A percentile compares a stretch with the other conserved stretches of the same genome.
Evolutionary conservation across 2,888 invertebrate genomes (phyloP).

Genomic region (Lacanobia oleracea): DNA sequence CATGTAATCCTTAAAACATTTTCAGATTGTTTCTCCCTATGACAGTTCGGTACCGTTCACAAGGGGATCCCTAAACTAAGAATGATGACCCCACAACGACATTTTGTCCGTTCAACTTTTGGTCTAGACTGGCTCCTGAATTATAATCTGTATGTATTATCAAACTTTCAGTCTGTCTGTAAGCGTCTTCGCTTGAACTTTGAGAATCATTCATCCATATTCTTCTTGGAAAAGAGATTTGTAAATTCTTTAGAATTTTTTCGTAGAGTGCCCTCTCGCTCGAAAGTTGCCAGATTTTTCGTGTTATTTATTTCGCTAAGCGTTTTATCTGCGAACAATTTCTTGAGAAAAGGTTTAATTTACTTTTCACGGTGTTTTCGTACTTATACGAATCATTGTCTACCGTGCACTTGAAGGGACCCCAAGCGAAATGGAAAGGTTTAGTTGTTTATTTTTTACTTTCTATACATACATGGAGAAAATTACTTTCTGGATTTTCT

Average conservation of each 20-base stretch:
- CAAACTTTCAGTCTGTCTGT: constrained; percentile 28
- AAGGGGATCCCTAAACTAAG: constrained; percentile 47
- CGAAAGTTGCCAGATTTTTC: constrained; percentile 18
- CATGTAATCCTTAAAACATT: constrained; percentile 26
- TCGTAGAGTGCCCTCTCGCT: constrained; percentile 16
- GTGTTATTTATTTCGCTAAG: constrained; percentile 9
- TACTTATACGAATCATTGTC: constrained; percentile 16
- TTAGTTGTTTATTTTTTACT: background rate
- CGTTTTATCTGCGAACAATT: constrained; percentile 22
- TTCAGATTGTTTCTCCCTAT: constrained; percentile 12
- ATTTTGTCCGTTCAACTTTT: constrained; percentile 46
- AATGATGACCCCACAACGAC: constrained; percentile 51
- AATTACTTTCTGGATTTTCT: background rate
- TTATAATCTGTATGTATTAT: constrained; percentile 37
- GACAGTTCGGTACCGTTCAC: constrained; percentile 13
- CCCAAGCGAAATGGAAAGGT: constrained; percentile 20
- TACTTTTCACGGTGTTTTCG: constrained; percentile 6
- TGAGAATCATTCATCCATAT: constrained; percentile 26
- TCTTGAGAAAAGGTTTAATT: constrained; percentile 6
- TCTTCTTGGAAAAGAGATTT: constrained; percentile 12
- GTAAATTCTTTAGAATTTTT: constrained; percentile 12
- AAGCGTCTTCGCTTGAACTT: constrained; percentile 28
- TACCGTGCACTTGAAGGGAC: constrained; percentile 26
- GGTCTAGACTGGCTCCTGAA: constrained; percentile 43
- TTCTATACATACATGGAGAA: too few relatives aligned